These are phyloP conservation scores for Chiridota heheva DNA, from an alignment of 35 echinoderm and acorn worm species.

Conservation along the genomic window DNA sequence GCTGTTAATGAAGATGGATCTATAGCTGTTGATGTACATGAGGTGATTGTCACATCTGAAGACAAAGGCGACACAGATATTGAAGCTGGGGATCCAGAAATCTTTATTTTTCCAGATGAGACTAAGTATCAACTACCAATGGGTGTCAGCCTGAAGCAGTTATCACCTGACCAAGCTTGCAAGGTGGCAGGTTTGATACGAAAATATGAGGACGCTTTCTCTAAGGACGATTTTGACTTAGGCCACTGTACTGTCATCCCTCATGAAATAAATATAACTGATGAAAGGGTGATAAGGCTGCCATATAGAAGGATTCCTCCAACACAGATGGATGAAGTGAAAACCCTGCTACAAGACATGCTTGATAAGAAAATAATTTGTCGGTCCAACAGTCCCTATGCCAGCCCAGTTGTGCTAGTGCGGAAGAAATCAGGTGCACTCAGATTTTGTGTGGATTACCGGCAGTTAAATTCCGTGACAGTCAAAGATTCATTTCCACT, in stretches of 20 bases:
- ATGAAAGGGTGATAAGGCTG: background rate
- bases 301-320: slow-evolving; percentile 13
- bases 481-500: slow-evolving; percentile 6
- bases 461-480: slow-evolving; percentile 19
- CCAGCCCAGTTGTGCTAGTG: slow-evolving; percentile 15
- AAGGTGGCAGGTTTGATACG: background rate
- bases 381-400: background rate
- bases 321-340: background rate
- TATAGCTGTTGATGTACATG: too few species aligned
- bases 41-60: too few species aligned
- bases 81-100: background rate
- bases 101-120: background rate
- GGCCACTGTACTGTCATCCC: background rate
- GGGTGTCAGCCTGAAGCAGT: background rate
- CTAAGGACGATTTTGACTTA: background rate
- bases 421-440: slow-evolving; percentile 1
- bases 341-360: background rate
- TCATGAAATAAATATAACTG: background rate
- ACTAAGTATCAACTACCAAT: background rate
- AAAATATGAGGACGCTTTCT: slow-evolving; percentile 8
- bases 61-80: background rate
- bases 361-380: background rate
- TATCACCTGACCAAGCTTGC: background rate
- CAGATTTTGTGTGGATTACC: slow-evolving; percentile 24
- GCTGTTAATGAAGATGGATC: too few species aligned